phyloP scores from a whole-genome alignment of 2,797 vertebrate species.

The Helicolenus hilgendorfi region DNA sequence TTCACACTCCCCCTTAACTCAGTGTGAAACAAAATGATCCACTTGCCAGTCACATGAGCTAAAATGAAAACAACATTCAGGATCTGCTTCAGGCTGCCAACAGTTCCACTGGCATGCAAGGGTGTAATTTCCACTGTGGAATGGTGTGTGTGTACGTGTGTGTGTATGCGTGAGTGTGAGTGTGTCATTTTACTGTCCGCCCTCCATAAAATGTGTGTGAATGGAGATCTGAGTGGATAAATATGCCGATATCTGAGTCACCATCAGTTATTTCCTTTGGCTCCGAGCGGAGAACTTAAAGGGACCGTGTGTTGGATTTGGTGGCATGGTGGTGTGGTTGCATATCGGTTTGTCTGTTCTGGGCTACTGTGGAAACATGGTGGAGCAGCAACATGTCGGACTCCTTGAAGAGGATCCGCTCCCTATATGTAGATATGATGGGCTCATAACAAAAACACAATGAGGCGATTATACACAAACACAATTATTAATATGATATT shows the following conservation, averaged over 20 bases:
- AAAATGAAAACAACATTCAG: conserved; percentile 20
- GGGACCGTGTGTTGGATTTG: not conserved
- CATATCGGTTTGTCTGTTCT: no score
- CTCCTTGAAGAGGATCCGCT: no score
- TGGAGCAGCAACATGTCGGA: no score
- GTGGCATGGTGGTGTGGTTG: no score
- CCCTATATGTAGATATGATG: no score
- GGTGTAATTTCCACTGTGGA: conserved; percentile 15
- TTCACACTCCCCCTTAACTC: not conserved
- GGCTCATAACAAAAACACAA: no score
- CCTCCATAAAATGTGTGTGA: not conserved
- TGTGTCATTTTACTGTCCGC: not conserved
- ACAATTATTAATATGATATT: no score
- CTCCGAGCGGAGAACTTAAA: not conserved
- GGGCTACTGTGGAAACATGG: no score
- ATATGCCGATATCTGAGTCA: not conserved
- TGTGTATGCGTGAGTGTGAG: not conserved
- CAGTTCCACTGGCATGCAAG: conserved; percentile 31
- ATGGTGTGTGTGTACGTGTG: not conserved
- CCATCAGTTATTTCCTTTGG: not conserved
- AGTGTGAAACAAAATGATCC: conserved; percentile 21
- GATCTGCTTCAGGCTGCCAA: conserved; percentile 31
- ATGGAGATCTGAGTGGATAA: not conserved
- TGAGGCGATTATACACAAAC: no score
- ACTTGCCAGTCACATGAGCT: conserved; percentile 13